These are phyloP conservation scores for Potamarius usumacintae DNA, from an alignment of 2,113 vertebrate genomes.

Conservation along the genomic window DNA sequence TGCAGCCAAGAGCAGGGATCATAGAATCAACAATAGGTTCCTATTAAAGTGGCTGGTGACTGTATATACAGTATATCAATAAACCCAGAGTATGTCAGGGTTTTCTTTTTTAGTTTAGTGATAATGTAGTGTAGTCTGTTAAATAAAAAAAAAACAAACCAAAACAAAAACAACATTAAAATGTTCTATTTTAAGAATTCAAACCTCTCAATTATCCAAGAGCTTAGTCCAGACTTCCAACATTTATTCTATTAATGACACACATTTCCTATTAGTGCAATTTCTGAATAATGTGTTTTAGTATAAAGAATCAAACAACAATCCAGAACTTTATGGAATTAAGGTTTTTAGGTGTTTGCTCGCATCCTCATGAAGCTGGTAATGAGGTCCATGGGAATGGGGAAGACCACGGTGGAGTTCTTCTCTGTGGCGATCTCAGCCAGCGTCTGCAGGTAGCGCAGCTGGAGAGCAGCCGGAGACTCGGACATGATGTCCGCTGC, in stretches of 20 bases:
- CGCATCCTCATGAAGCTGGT: slow-evolving; percentile 23
- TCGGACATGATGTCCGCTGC: slow-evolving; percentile 45
- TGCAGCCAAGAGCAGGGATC: too few species aligned
- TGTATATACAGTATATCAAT: background rate
- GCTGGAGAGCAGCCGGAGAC: slow-evolving; percentile 56
- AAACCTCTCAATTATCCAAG: background rate
- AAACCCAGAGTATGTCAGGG: background rate
- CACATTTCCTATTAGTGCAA: background rate
- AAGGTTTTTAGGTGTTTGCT: background rate
- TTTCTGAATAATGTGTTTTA: background rate
- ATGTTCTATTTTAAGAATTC: background rate
- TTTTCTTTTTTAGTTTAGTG: background rate
- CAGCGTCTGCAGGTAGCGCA: slow-evolving; percentile 62
- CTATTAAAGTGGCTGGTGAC: too few species aligned
- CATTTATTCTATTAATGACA: background rate
- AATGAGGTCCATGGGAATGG: slow-evolving; percentile 49
- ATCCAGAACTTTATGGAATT: background rate
- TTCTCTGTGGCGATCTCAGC: slow-evolving; percentile 51
- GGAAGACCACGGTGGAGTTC: slow-evolving; percentile 48
- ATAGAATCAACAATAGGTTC: too few species aligned
- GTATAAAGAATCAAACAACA: background rate
- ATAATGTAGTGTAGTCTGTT: background rate
- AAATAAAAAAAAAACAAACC: background rate
- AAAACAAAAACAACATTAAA: background rate
- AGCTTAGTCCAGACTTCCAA: background rate